Conservation (phyloP, 2,888 invertebrate species). For the Macaria liturata region DNA sequence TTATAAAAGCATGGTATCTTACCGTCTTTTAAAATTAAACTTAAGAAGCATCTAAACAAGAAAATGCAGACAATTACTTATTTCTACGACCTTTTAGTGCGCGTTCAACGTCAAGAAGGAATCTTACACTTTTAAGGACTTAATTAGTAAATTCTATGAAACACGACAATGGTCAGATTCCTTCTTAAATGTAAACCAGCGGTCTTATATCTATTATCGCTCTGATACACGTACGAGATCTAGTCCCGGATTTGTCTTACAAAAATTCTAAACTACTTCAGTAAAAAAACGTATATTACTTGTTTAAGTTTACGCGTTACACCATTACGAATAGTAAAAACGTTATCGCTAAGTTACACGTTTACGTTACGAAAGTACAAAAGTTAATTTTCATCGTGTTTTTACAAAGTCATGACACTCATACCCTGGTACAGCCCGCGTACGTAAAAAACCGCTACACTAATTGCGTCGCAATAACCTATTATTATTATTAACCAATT, state of each 20-base stretch:
- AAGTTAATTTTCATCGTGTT: slow-evolving; percentile 52
- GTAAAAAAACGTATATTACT: slow-evolving; percentile 78
- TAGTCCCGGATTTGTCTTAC: slow-evolving; percentile 67
- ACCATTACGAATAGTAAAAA: slow-evolving; percentile 68
- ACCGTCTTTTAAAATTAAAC: slow-evolving; percentile 39
- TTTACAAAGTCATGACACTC: slow-evolving; percentile 80
- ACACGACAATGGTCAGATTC: slow-evolving; percentile 44
- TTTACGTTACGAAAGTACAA: slow-evolving; percentile 80
- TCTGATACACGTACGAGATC: slow-evolving; percentile 79
- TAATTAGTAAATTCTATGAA: slow-evolving; percentile 38
- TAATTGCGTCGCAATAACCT: slow-evolving; percentile 77
- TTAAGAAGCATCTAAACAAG: slow-evolving; percentile 64
- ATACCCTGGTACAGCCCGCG: slow-evolving; percentile 83
- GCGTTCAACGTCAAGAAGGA: slow-evolving; percentile 56
- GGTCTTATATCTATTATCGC: slow-evolving; percentile 78
- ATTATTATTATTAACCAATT: slow-evolving; percentile 75
- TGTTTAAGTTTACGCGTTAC: slow-evolving; percentile 71
- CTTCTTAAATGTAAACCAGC: slow-evolving; percentile 57
- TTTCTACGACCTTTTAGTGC: slow-evolving; percentile 56
- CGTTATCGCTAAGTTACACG: slow-evolving; percentile 74
- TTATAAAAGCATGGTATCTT: slow-evolving; percentile 27
- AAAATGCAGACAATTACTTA: slow-evolving; percentile 68
- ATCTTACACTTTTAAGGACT: slow-evolving; percentile 43
- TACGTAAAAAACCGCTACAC: slow-evolving; percentile 65
- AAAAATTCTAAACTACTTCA: slow-evolving; percentile 79